Base-by-base conservation (phyloP, 2,888 invertebrate genomes). In the Dryomyza anilis region DNA sequence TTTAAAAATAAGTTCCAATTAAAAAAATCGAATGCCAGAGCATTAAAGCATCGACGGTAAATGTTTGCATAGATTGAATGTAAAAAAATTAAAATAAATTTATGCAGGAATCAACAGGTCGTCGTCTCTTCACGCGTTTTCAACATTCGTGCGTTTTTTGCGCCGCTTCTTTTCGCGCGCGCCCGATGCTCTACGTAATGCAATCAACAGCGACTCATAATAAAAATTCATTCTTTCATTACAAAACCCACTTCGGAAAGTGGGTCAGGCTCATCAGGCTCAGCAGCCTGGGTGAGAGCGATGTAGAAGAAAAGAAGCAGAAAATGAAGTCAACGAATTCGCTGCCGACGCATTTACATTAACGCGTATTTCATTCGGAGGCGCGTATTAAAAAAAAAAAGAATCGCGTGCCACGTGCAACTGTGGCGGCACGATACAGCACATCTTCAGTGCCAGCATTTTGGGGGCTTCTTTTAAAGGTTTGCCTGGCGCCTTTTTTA, bases 211-310 rank as follows among this genome's bases (percentile, higher is more conserved):
- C n/a, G n/a, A n/a, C n/a, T n/a, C n/a, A n/a, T n/a, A n/a, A n/a
- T 12, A 39, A 7, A n/a, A 39, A n/a, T 39, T 39, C 39, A 39
- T 39, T 39, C 39, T 14, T 39, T 39, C n/a, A n/a, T n/a, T n/a
- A n/a, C n/a, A n/a, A n/a, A n/a, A 39, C 39, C 39, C 8, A 46
- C 46, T 59, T 59, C 12, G 25, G 21, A 16, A 59, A 59, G 29
- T 59, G 46, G 59, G 59, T 46, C 59, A 55, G 29, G 16, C 30
- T 30, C 33, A 29, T 55, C 30, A 29, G 55, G 14, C 10, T 1
- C 7, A n/a, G 30, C 19, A 39, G 14, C 33, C 33, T 12, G 7
- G 33, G 33, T 8, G 33, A 12, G 33, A 33, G 33, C 33, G 7
- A 12, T 7, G 7, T 8, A 8, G 16, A 39, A 4, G 14, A 3